These are phyloP conservation scores for Isurus oxyrinchus DNA, from an alignment of 2,113 vertebrate species.

Conservation along the genomic window DNA sequence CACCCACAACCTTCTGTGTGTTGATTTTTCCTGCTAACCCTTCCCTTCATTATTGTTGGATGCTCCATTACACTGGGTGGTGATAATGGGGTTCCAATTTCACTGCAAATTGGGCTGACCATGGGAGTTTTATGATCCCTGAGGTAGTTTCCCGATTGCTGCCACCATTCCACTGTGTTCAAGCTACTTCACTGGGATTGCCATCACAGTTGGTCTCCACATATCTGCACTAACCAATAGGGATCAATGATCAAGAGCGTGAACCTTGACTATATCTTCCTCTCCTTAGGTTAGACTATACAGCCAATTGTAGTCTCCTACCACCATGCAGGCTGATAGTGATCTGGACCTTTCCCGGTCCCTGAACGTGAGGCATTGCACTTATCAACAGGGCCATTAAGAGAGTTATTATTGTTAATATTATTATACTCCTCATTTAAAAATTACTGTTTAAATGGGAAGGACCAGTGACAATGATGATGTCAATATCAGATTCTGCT, in stretches of 20 bases:
- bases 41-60: neutral
- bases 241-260: too few species aligned
- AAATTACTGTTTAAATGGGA: too few species aligned
- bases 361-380: neutral
- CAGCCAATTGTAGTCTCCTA: neutral
- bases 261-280: neutral
- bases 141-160: neutral
- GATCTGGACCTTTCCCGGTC: neutral
- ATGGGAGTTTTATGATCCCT: neutral
- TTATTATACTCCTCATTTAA: too few species aligned
- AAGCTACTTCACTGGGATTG: neutral
- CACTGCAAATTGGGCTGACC: neutral
- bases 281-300: neutral
- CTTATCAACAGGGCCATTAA: neutral
- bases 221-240: neutral
- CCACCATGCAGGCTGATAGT: neutral
- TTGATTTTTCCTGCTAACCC: neutral
- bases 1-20: neutral
- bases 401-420: neutral
- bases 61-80: neutral
- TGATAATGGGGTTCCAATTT: neutral
- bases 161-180: neutral
- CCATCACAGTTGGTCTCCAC: too few species aligned
- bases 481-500: neutral
- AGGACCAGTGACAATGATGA: too few species aligned